Conservation (phyloP, 2,888 invertebrate genomes). For the Metellina segmentata region DNA sequence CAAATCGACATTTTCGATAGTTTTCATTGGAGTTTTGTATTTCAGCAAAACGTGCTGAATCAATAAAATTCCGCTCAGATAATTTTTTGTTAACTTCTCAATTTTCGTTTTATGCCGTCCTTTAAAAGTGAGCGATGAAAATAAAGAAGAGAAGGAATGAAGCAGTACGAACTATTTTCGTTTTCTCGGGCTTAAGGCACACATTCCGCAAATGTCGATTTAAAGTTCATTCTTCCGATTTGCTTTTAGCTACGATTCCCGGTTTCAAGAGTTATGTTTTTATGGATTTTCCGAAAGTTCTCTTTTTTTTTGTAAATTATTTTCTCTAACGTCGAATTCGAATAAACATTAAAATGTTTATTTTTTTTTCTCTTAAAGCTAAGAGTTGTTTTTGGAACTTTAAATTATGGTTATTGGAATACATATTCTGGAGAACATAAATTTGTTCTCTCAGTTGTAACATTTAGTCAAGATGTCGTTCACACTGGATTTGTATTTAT, state of each 20-base stretch:
- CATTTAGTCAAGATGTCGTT: neutral
- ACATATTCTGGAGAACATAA: neutral
- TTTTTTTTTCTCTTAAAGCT: neutral
- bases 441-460: neutral
- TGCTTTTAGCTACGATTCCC: constrained; percentile 38
- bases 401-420: neutral
- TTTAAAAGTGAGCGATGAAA: constrained; percentile 33
- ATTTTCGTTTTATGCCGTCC: constrained; percentile 30
- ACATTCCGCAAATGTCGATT: constrained; percentile 44
- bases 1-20: constrained; percentile 56
- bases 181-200: constrained; percentile 29
- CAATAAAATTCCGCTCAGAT: constrained; percentile 36
- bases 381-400: neutral
- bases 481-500: neutral
- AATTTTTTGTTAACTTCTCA: constrained; percentile 8
- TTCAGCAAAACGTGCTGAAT: constrained; percentile 19
- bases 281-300: constrained; percentile 1
- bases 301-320: constrained; percentile 1
- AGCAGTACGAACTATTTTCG: constrained; percentile 48
- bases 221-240: constrained; percentile 40
- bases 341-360: neutral
- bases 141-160: constrained; percentile 25
- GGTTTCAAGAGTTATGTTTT: constrained; percentile 23
- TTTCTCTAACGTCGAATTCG: neutral
- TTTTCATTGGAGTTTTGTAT: constrained; percentile 44